These are phyloP conservation scores for Nephrocerus scutellatus DNA, from an alignment of 2,888 invertebrate genomes.

Conservation along the genomic window DNA sequence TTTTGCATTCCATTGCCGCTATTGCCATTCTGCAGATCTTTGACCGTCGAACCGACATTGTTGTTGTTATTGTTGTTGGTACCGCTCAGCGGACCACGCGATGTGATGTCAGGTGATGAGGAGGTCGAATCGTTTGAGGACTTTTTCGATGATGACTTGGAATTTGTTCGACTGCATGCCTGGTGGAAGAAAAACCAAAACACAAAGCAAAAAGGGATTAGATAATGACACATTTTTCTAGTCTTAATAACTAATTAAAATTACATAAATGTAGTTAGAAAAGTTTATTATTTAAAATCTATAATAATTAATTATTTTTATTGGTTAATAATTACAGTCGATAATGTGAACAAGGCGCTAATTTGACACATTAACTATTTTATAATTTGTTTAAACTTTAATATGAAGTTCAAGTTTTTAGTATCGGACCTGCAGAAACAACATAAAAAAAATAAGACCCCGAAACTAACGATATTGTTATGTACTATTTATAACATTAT, in stretches of 20 bases:
- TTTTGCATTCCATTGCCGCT: constrained; percentile 24
- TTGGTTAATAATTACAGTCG: no score
- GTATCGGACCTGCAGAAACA: no score
- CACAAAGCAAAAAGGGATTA: constrained; percentile 4
- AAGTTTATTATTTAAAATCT: not conserved
- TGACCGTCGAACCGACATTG: constrained; percentile 24
- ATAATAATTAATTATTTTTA: no score
- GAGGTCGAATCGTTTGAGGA: constrained; percentile 47
- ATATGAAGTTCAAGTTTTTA: no score
- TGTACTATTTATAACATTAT: no score
- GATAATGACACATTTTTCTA: not conserved
- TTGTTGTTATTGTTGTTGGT: constrained; percentile 33
- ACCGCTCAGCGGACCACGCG: constrained; percentile 37
- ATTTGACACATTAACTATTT: no score
- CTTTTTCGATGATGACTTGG: constrained; percentile 47
- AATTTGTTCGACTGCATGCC: constrained; percentile 44
- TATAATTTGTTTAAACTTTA: no score
- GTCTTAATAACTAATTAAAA: constrained; percentile 2
- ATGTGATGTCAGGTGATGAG: constrained; percentile 47
- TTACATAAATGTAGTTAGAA: not conserved
- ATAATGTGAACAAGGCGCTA: no score
- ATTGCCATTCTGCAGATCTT: constrained; percentile 28
- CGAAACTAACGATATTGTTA: no score
- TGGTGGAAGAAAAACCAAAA: constrained; percentile 21
- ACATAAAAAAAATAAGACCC: no score